These are phyloP conservation scores for Notolepis coatsorum DNA, from an alignment of 2,797 vertebrate genomes.

Conservation along the genomic window DNA sequence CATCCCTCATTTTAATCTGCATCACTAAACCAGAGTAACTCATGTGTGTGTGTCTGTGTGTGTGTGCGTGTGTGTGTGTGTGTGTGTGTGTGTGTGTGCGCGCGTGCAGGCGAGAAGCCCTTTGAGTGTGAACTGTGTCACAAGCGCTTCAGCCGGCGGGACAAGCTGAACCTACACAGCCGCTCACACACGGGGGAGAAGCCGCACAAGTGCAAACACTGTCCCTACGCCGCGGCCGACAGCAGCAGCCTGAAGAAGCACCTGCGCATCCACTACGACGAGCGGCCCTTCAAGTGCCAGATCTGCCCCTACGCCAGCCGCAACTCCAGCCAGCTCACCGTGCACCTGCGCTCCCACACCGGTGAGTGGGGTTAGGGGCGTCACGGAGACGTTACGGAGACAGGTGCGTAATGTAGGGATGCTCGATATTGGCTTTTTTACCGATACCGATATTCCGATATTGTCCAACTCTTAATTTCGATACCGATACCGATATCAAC, in stretches of 20 bases:
- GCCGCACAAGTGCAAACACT: constrained; percentile 96
- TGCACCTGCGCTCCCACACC: constrained; percentile 96
- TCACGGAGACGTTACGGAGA: no score
- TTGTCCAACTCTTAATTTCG: no score
- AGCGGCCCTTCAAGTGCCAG: constrained; percentile 98
- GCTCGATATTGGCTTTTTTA: no score
- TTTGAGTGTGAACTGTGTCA: constrained; percentile 95
- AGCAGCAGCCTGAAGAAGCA: constrained; percentile 99
- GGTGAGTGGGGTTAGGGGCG: no score
- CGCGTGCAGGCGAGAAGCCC: constrained; percentile 91
- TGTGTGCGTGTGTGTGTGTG: no score
- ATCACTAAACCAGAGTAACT: no score
- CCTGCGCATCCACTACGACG: constrained; percentile 93
- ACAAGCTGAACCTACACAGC: constrained; percentile 97
- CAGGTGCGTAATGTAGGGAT: no score
- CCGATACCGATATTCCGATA: no score
- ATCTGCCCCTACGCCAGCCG: constrained; percentile 98
- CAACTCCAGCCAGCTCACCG: constrained; percentile 98
- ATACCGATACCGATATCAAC: no score
- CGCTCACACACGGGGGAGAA: constrained; percentile 96
- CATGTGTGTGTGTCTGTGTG: no score
- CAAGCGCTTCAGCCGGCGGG: constrained; percentile 95
- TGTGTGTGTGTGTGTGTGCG: no score
- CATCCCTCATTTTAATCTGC: no score
- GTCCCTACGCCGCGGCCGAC: constrained; percentile 93